Percentiles rank a stretch among this genome's conserved stretches.
Evolutionary conservation across 1,140 invertebrate species (phyloP).

Genomic region (Tetramorium simillimum): DNA sequence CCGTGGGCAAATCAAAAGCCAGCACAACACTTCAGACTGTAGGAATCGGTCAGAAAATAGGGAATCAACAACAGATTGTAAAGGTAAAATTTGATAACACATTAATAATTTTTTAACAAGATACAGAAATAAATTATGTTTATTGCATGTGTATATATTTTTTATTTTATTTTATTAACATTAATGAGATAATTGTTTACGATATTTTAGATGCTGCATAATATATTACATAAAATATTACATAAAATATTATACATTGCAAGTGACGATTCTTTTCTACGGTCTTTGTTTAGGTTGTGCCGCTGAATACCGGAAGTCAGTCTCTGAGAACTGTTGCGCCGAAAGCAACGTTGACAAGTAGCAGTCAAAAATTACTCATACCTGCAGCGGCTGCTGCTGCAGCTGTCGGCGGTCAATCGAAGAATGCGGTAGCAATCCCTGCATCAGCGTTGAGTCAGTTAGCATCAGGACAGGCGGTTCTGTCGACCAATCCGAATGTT

Average conservation of each 20-base stretch:
- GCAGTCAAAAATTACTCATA: constrained; percentile 83
- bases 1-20: constrained; percentile 82
- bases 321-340: constrained; percentile 83
- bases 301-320: constrained; percentile 81
- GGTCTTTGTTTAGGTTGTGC: constrained; percentile 75
- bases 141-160: background rate
- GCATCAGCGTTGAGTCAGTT: constrained; percentile 85
- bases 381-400: constrained; percentile 81
- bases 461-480: constrained; percentile 85
- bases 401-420: constrained; percentile 76
- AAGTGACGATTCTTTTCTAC: constrained; percentile 6
- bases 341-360: constrained; percentile 78
- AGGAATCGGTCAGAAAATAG: constrained; percentile 81
- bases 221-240: constrained; percentile 5
- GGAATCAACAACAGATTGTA: constrained; percentile 81
- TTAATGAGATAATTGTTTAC: constrained; percentile 3
- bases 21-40: constrained; percentile 80
- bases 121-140: background rate
- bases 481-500: constrained; percentile 85
- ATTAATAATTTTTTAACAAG: background rate
- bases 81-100: constrained; percentile 72
- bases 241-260: constrained; percentile 5
- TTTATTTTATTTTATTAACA: constrained; percentile 8
- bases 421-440: constrained; percentile 82
- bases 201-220: background rate